Evolutionary conservation across 2,888 invertebrate species (phyloP), one percentile per base, ranked within the genome.

Genomic region (Agrotis ipsilon): DNA sequence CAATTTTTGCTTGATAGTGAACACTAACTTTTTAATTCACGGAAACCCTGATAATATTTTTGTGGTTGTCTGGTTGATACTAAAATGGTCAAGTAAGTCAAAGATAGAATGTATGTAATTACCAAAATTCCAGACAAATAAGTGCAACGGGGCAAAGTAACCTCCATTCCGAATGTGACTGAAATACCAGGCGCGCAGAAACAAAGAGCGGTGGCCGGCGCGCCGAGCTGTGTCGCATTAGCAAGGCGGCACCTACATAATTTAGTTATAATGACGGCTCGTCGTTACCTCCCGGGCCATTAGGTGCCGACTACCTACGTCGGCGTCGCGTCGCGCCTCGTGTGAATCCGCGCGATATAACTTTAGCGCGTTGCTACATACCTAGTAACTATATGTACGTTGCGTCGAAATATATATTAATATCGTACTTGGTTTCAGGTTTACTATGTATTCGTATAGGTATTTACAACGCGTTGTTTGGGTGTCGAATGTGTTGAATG

Each of bases 201-300:
- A 84, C 70, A 77, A 79, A 78, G 80, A 83, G 84, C 81, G 76
- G 85, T 86, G 83, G 75, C 69, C 85, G 75, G 71, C 70, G 76
- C 82, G 80, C 80, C 80, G 80, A 81, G 78, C 86, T 82, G 84
- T 83, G 88, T 88, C 89, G 89, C 90, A 89, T 92, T 91, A 91
- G 88, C 89, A 87, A 86, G 84, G 86, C 86, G 85, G 87, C 88
- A 89, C 91, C 88, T 91, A 90, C 91, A 91, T 92, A 92, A 93
- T 93, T 92, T 89, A 92, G 91, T 90, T 91, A 91, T 92, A 92
- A 93, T 92, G 92, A 92, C 89, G 87, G 86, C 87, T 83, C 87
- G 88, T 90, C 89, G 88, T 90, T 89, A 88, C 89, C 89, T 88
- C 88, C 83, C 79, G 85, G 85, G 85, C 89, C 89, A 90, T 90